These are phyloP conservation scores for Schizotus pectinicornis DNA, from an alignment of 2,888 invertebrate genomes.

Conservation along the genomic window DNA sequence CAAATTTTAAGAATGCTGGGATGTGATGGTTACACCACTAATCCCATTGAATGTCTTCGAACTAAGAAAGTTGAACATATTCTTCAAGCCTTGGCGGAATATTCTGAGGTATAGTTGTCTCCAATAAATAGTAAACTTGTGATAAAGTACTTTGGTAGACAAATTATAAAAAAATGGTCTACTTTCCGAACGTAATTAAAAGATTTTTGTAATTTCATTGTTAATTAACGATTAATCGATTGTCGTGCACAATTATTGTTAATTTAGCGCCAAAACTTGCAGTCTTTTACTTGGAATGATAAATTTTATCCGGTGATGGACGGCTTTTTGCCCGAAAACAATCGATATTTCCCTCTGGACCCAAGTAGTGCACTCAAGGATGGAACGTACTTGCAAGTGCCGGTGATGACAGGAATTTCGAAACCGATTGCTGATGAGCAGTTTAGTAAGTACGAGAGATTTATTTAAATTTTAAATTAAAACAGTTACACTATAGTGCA, in stretches of 20 bases:
- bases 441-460: constrained; percentile 36
- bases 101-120: constrained; percentile 56
- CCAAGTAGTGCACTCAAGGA: constrained; percentile 62
- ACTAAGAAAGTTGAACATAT: constrained; percentile 67
- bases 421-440: constrained; percentile 58
- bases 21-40: constrained; percentile 61
- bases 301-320: constrained; percentile 70
- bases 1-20: constrained; percentile 65
- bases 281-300: constrained; percentile 66
- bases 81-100: constrained; percentile 64
- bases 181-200: too few species aligned
- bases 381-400: constrained; percentile 65
- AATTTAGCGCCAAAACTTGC: constrained; percentile 37
- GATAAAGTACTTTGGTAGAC: too few species aligned
- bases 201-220: too few species aligned
- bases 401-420: constrained; percentile 72
- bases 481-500: constrained; percentile 50
- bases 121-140: constrained; percentile 1
- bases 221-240: too few species aligned
- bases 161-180: too few species aligned
- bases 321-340: constrained; percentile 64
- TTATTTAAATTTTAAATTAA: neutral
- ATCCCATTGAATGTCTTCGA: constrained; percentile 67
- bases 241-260: neutral
- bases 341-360: constrained; percentile 67